phyloP scores from a whole-genome alignment of 2,797 vertebrate species.

The Pseudomugil tenellus region DNA sequence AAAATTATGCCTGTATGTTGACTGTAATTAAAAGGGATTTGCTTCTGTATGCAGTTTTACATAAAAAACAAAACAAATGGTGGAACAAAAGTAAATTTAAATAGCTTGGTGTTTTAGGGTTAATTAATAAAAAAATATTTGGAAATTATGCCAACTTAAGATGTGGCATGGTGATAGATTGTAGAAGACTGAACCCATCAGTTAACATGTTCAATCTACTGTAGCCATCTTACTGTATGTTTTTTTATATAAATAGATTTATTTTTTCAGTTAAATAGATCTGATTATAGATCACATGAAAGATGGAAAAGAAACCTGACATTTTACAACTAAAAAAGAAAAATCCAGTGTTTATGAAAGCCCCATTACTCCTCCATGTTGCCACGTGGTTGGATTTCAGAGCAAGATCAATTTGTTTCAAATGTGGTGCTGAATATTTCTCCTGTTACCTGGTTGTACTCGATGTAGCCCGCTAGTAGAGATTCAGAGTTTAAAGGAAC shows the following conservation, averaged over 20 bases:
- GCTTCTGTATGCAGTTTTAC: too few relatives aligned
- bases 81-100: too few relatives aligned
- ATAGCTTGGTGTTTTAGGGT: too few relatives aligned
- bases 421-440: background rate
- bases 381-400: background rate
- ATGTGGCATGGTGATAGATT: too few relatives aligned
- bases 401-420: background rate
- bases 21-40: too few relatives aligned
- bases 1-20: too few relatives aligned
- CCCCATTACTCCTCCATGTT: background rate
- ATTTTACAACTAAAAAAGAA: background rate
- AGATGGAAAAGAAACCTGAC: background rate
- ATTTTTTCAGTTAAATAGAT: too few relatives aligned
- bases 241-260: background rate
- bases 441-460: background rate
- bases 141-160: too few relatives aligned
- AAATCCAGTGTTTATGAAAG: background rate
- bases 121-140: too few relatives aligned
- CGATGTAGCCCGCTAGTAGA: background rate
- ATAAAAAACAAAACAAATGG: too few relatives aligned
- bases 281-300: background rate
- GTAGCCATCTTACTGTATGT: background rate
- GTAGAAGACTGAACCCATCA: too few relatives aligned
- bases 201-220: background rate
- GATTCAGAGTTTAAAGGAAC: constrained; percentile 4